Evolutionary conservation across 2,888 invertebrate genomes (phyloP), one percentile per base, ranked within the genome.

Genomic region (Aromia moschata): DNA sequence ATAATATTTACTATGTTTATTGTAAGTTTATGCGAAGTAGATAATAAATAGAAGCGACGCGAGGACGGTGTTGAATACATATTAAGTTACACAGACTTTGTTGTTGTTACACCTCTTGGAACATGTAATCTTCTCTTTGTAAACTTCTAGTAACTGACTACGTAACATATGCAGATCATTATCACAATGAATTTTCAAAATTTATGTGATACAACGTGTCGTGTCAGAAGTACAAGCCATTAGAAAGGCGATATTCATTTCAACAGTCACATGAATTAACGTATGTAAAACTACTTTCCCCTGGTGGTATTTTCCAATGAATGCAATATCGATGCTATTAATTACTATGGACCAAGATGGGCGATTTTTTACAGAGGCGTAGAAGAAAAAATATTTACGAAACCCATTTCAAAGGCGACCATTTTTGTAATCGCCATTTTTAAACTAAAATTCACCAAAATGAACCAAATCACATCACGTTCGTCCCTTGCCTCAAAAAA

Each of bases 61-160:
- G 25, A 25, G 4, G 7, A 25, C 25, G 25, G 7, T 25, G 25
- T 25, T 25, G 25, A 25, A 25, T 25, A n/a, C n/a, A n/a, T n/a
- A 25, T 25, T 25, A 25, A 25, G 7, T 25, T 25, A 25, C 7
- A 7, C 7, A 25, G 25, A 25, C 25, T 3, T 25, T 25, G 30
- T 41, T 52, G 41, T 30, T 40, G 7, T 31, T 46, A 15, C 31
- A 33, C 16, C 45, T 16, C 17, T 17, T 40, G 17, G 16, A 46
- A 30, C 10, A 46, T 31, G 15, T 33, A 30, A 17, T 46, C 14
- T 46, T 17, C 33, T 33, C 25, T 7, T 33, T 46, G 14, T 15
- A 45, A 14, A 31, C 45, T n/a, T n/a, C 16, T 15, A n/a, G 17
- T 46, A 46, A 46, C 31, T 46, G 15, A 46, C 15, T 46, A n/a